Evolutionary conservation across 1,140 invertebrate genomes (phyloP).

Genomic region (Eurosta solidaginis): DNA sequence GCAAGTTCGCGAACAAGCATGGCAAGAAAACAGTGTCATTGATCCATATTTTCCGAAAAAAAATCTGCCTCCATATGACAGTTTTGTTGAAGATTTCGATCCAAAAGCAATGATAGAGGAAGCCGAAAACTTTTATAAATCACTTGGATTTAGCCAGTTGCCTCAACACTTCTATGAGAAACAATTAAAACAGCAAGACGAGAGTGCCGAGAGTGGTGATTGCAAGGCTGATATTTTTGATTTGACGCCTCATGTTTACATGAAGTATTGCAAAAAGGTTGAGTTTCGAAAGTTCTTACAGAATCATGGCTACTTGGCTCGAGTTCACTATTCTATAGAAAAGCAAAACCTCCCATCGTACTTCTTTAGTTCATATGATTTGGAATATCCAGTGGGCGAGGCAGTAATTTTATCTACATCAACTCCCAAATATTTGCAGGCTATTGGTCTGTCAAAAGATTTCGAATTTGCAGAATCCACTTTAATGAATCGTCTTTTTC

Average conservation of each 20-base stretch:
- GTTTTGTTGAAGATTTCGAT: slow-evolving; percentile 42
- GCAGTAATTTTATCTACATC: slow-evolving; percentile 68
- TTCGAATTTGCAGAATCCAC: slow-evolving; percentile 43
- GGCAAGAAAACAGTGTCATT: slow-evolving; percentile 51
- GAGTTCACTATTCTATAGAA: slow-evolving; percentile 75
- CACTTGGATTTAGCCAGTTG: slow-evolving; percentile 44
- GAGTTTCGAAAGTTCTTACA: slow-evolving; percentile 55
- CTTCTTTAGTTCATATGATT: slow-evolving; percentile 65
- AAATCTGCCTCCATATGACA: slow-evolving; percentile 49
- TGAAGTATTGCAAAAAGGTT: slow-evolving; percentile 55
- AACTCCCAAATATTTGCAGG: slow-evolving; percentile 64
- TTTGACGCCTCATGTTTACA: slow-evolving; percentile 47
- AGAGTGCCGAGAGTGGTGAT: slow-evolving; percentile 47
- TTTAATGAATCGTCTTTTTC: slow-evolving; percentile 62
- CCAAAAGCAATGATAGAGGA: slow-evolving; percentile 46
- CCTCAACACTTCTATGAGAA: slow-evolving; percentile 45
- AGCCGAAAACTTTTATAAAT: slow-evolving; percentile 51
- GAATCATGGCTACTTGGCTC: slow-evolving; percentile 78
- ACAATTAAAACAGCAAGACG: slow-evolving; percentile 50
- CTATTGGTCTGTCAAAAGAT: slow-evolving; percentile 42
- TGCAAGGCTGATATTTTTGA: slow-evolving; percentile 53
- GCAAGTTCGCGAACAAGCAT: slow-evolving; percentile 53
- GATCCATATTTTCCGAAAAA: slow-evolving; percentile 46
- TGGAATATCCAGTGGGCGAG: slow-evolving; percentile 75
- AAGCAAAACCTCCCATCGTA: slow-evolving; percentile 65